A percentile compares a stretch with the other conserved stretches of the same genome.
phyloP scores from a whole-genome alignment of 2,888 invertebrate genomes.

The Sceliomorpha sp. region DNA sequence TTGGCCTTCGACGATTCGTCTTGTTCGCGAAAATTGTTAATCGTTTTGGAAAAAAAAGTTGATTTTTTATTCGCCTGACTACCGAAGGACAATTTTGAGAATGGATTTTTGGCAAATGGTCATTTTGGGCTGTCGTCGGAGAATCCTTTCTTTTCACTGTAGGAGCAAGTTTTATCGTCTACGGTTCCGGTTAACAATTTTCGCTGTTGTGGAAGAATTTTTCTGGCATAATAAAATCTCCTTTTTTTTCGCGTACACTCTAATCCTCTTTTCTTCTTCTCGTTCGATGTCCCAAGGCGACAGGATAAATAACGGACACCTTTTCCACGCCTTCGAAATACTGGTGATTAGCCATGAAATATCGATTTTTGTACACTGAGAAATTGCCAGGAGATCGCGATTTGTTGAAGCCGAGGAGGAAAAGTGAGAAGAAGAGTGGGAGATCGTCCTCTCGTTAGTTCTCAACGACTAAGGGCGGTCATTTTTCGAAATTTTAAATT shows the following conservation, averaged over 20 bases:
- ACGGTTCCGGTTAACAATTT: too few species aligned
- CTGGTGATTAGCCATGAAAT: conserved; percentile 80
- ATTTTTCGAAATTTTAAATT: conserved; percentile 26
- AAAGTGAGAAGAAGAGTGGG: conserved; percentile 56
- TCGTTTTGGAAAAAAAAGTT: too few species aligned
- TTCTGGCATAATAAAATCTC: too few species aligned
- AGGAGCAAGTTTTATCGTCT: too few species aligned
- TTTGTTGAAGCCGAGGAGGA: conserved; percentile 47
- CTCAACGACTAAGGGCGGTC: conserved; percentile 10
- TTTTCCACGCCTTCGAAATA: conserved; percentile 81
- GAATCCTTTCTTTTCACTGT: too few species aligned
- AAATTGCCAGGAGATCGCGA: conserved; percentile 67
- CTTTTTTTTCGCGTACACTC: conserved; percentile 20
- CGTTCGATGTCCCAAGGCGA: conserved; percentile 70
- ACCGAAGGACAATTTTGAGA: too few species aligned
- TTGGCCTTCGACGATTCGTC: too few species aligned
- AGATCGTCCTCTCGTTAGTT: conserved; percentile 24
- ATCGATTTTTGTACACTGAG: conserved; percentile 78
- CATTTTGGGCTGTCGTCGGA: too few species aligned
- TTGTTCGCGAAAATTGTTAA: too few species aligned
- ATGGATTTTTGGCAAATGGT: too few species aligned
- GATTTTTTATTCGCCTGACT: too few species aligned
- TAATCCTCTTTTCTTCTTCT: conserved; percentile 37
- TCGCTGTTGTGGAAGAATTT: too few species aligned
- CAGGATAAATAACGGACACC: conserved; percentile 79